Base-by-base conservation (phyloP, 53 echinoderm and acorn worm species). In the Holothuria scabra region DNA sequence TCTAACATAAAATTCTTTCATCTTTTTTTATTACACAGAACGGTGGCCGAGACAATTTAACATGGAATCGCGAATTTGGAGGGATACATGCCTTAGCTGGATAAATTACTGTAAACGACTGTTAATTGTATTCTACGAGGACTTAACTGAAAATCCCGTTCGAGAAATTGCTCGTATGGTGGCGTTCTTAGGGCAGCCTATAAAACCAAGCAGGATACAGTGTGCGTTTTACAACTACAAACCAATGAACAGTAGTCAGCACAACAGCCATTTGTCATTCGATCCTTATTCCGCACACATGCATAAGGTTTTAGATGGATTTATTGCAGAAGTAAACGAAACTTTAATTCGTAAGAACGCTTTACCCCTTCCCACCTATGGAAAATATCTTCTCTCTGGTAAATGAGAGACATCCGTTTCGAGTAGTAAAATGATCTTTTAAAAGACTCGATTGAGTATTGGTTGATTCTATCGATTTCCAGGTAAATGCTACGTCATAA, bases 61-160 rank as follows among this genome's bases (percentile, higher is more conserved):
- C 28, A 25, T 16, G 20, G 28, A 76, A 29, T 41, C 41, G 7
- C 18, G 56, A 25, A 52, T 55, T 24, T 76, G 76, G 76, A 48
- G 56, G 29, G 16, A 35, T 28, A 76, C 76, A 4, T 26, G 56
- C 8, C 9, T 76, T 14, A 76, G 29, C 16, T 76, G 76, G 76
- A 76, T 76, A 16, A 76, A 48, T 12, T 56, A 28, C 52, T 76
- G 76, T 28, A 52, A 76, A 52, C 52, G 76, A 29, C 55, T 76
- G 76, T 55, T 76, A 56, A 76, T 76, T 16, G 76, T 76, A 76
- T 76, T 56, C 76, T 76, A 76, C 76, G 76, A 76, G n/a, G 55
- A 76, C 76, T 56, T 76, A 56, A 55, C 21, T 30, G 30, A 52
- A 28, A 52, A 21, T 28, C 49, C 76, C 19, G 56, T 76, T 12